Evolutionary conservation across 2,888 invertebrate genomes (phyloP).

Genomic region (Lucinisca nassula): DNA sequence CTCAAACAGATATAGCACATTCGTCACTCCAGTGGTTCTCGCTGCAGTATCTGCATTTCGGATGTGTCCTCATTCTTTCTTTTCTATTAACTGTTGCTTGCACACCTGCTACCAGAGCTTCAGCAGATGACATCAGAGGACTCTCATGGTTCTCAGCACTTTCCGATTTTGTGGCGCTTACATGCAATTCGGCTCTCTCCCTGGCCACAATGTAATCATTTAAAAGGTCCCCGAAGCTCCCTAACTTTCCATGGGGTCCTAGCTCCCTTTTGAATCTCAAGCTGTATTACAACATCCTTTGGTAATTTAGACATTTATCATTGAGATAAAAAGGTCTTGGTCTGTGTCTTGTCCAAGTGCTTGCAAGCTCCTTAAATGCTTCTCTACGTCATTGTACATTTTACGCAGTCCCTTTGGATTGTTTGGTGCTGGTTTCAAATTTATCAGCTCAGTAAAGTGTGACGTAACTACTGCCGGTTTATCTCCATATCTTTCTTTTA

Average conservation of each 20-base stretch:
- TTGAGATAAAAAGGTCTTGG: not conserved
- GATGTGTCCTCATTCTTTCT: too few relatives aligned
- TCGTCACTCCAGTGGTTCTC: too few relatives aligned
- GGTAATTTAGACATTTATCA: too few relatives aligned
- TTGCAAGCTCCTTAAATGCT: not conserved
- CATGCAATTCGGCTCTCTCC: not conserved
- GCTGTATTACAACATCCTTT: too few relatives aligned
- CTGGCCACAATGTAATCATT: not conserved
- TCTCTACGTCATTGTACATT: not conserved
- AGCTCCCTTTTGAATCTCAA: too few relatives aligned
- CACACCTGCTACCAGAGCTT: too few relatives aligned
- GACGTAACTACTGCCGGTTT: not conserved
- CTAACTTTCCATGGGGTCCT: too few relatives aligned
- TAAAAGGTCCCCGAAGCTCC: not conserved
- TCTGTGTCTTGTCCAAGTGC: not conserved
- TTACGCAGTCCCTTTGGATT: slow-evolving; percentile 2
- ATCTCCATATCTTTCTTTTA: too few relatives aligned
- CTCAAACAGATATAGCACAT: too few relatives aligned
- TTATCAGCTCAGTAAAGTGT: not conserved
- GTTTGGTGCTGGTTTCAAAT: not conserved
- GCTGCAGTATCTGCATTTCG: too few relatives aligned
- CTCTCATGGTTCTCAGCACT: too few relatives aligned
- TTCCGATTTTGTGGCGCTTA: not conserved
- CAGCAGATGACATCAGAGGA: not conserved
- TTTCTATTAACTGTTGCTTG: too few relatives aligned